phyloP scores from a whole-genome alignment of 2,113 vertebrate species.

The Tricholaema leucomelas region DNA sequence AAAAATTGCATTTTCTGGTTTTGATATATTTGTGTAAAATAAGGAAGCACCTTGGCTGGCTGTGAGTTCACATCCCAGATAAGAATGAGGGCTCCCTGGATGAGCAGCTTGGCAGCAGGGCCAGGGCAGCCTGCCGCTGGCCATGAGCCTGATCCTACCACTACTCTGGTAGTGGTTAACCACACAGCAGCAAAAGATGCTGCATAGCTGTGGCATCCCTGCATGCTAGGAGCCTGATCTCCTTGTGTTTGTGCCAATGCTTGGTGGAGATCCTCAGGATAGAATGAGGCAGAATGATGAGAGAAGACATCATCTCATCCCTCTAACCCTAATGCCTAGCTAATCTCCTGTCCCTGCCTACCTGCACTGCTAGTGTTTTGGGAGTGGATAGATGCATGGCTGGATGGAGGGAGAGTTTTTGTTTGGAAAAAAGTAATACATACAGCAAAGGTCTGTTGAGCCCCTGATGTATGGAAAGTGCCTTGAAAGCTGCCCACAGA shows the following conservation, averaged over 20 bases:
- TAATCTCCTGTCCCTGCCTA: neutral
- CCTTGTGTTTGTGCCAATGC: neutral
- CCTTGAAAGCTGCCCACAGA: neutral
- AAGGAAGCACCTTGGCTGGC: neutral
- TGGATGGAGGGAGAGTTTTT: neutral
- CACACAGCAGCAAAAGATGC: neutral
- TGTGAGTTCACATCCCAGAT: neutral
- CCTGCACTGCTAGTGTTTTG: neutral
- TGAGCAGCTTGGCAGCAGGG: neutral
- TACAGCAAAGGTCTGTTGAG: neutral
- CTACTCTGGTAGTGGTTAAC: neutral
- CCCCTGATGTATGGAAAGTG: neutral
- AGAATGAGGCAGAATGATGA: neutral
- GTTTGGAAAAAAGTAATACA: rapidly evolving
- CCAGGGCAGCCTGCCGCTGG: neutral
- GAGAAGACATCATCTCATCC: neutral
- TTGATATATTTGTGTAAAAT: neutral
- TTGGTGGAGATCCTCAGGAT: neutral
- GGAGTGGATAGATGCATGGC: neutral
- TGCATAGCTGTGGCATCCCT: neutral
- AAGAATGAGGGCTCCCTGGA: neutral
- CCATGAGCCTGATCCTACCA: neutral
- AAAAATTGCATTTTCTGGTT: neutral
- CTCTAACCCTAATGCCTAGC: neutral
- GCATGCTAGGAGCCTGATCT: neutral